A percentile compares a stretch with the other conserved stretches of the same genome.
These are phyloP conservation scores for Astur gentilis DNA, from an alignment of 2,113 vertebrate species.

Conservation along the genomic window DNA sequence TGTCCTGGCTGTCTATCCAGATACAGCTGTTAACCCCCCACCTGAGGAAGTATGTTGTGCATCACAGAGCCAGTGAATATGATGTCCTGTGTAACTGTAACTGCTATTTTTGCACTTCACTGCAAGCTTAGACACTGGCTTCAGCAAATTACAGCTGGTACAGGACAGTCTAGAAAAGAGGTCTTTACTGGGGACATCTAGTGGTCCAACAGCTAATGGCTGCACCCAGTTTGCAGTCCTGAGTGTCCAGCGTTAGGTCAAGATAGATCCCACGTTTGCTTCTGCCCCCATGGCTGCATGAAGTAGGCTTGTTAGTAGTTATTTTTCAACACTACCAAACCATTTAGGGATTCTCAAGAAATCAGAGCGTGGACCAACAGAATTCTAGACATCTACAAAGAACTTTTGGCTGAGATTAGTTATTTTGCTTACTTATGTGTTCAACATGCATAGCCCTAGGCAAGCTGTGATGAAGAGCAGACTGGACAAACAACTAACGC, in stretches of 20 bases:
- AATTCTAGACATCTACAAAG: background rate
- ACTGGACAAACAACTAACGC: background rate
- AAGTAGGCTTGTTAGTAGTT: background rate
- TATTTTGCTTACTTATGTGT: background rate
- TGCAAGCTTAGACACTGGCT: background rate
- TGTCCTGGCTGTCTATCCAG: background rate
- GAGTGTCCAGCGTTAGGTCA: background rate
- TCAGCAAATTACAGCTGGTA: background rate
- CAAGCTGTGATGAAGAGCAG: conserved; percentile 7
- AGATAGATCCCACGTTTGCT: background rate
- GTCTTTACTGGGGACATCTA: background rate
- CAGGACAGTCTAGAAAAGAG: background rate
- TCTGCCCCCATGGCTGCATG: background rate
- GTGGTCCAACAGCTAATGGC: background rate
- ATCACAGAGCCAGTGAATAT: background rate
- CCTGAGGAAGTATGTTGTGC: background rate
- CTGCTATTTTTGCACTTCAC: background rate
- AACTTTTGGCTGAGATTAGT: background rate
- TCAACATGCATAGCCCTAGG: background rate
- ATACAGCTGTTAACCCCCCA: background rate
- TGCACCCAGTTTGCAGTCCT: background rate
- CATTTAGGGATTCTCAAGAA: background rate
- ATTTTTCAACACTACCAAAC: background rate
- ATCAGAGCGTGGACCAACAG: background rate
- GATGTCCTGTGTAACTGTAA: background rate